phyloP scores from a whole-genome alignment of 2,797 vertebrate species.

The Emydoidea blandingii region DNA sequence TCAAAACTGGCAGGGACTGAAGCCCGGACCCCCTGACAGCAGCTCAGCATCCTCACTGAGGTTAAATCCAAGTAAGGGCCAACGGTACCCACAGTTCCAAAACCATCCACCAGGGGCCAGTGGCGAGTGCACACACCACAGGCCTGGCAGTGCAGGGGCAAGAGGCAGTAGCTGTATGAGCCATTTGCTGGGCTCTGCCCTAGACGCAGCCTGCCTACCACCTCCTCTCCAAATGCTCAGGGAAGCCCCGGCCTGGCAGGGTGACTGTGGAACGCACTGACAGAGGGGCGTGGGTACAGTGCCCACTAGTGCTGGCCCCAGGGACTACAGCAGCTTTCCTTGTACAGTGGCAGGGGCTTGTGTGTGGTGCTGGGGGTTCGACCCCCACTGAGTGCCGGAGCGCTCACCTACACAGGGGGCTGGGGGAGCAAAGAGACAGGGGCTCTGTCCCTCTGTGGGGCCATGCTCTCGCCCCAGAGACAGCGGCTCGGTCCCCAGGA shows the following conservation, averaged over 20 bases:
- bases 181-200: background rate
- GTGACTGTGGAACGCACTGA: background rate
- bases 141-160: background rate
- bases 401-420: too few species aligned
- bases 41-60: background rate
- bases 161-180: background rate
- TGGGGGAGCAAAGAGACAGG: background rate
- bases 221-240: background rate
- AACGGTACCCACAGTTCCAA: background rate
- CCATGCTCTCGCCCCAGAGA: background rate
- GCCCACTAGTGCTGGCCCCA: too few species aligned
- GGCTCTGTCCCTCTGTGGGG: background rate
- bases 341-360: background rate
- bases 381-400: background rate
- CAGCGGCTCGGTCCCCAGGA: background rate
- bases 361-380: background rate
- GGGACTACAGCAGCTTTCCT: background rate
- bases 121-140: too few species aligned
- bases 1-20: background rate
- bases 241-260: too few species aligned
- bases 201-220: too few species aligned
- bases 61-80: background rate
- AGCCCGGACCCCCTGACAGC: background rate
- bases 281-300: background rate
- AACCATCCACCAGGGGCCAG: accelerated